Percentiles rank a stretch among this genome's conserved stretches.
These are phyloP conservation scores for Heliconius cydno DNA, from an alignment of 2,888 invertebrate genomes.

Conservation along the genomic window DNA sequence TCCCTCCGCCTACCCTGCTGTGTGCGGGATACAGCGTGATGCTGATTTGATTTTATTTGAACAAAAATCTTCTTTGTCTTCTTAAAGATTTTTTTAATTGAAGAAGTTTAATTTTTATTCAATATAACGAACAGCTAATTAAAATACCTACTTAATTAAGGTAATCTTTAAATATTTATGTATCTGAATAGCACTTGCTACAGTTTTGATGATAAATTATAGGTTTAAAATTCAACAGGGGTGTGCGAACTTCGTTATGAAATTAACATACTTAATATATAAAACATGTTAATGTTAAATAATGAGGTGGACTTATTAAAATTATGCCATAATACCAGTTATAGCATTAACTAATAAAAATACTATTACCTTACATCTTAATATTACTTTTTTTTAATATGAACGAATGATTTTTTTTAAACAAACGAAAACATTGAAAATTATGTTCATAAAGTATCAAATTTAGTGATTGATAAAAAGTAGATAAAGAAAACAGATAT, in stretches of 20 bases:
- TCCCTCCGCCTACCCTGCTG: too few relatives aligned
- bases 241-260: not conserved
- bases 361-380: not conserved
- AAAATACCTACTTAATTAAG: slow-evolving; percentile 12
- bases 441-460: too few relatives aligned
- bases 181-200: not conserved
- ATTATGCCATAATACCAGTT: not conserved
- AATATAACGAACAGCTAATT: slow-evolving; percentile 1
- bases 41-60: too few relatives aligned
- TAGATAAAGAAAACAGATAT: too few relatives aligned
- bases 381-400: not conserved
- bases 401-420: not conserved
- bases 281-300: not conserved
- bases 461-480: too few relatives aligned
- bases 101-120: not conserved
- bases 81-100: not conserved
- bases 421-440: not conserved
- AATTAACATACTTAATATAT: slow-evolving; percentile 10
- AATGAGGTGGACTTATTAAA: not conserved
- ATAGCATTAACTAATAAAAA: not conserved
- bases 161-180: slow-evolving; percentile 2
- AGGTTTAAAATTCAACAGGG: slow-evolving; percentile 8
- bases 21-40: too few relatives aligned
- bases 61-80: not conserved
- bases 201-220: not conserved